phyloP scores from a whole-genome alignment of 2,113 vertebrate species.

The Trichechus manatus region DNA sequence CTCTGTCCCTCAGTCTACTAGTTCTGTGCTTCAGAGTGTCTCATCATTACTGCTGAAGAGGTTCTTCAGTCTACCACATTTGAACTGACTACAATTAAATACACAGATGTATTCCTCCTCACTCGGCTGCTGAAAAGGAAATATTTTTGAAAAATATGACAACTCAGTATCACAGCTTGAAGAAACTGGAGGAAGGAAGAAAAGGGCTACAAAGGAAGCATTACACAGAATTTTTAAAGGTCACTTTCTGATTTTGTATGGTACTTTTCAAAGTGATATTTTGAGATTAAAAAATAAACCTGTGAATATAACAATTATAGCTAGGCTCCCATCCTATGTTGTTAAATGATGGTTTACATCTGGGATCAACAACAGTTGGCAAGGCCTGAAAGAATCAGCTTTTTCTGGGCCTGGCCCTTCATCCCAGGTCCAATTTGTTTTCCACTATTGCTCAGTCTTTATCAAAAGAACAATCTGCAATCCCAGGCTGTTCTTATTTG shows the following conservation, averaged over 20 bases:
- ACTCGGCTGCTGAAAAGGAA: slow-evolving; percentile 76
- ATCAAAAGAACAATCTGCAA: slow-evolving; percentile 73
- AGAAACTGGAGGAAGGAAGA: slow-evolving; percentile 72
- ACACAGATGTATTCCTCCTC: slow-evolving; percentile 80
- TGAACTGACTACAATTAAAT: slow-evolving; percentile 77
- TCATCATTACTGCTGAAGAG: slow-evolving; percentile 68
- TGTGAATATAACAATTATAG: slow-evolving; percentile 53
- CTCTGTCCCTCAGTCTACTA: neutral
- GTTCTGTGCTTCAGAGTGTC: neutral
- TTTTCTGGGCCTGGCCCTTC: slow-evolving; percentile 45
- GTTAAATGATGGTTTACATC: slow-evolving; percentile 66
- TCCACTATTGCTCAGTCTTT: slow-evolving; percentile 36
- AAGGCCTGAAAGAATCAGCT: neutral
- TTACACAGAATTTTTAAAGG: slow-evolving; percentile 80
- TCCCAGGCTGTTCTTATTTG: slow-evolving; percentile 52
- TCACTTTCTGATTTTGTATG: slow-evolving; percentile 72
- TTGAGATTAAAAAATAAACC: slow-evolving; percentile 58
- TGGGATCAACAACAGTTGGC: neutral
- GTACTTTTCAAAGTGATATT: slow-evolving; percentile 73
- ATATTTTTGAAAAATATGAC: slow-evolving; percentile 81
- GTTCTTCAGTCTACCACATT: slow-evolving; percentile 70
- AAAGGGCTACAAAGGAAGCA: slow-evolving; percentile 73
- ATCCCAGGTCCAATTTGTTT: slow-evolving; percentile 67
- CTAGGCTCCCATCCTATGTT: neutral
- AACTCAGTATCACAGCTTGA: slow-evolving; percentile 77